Percentiles rank a stretch among this genome's conserved stretches.
Evolutionary conservation across 2,797 vertebrate genomes (phyloP).

Genomic region (Morelia viridis): DNA sequence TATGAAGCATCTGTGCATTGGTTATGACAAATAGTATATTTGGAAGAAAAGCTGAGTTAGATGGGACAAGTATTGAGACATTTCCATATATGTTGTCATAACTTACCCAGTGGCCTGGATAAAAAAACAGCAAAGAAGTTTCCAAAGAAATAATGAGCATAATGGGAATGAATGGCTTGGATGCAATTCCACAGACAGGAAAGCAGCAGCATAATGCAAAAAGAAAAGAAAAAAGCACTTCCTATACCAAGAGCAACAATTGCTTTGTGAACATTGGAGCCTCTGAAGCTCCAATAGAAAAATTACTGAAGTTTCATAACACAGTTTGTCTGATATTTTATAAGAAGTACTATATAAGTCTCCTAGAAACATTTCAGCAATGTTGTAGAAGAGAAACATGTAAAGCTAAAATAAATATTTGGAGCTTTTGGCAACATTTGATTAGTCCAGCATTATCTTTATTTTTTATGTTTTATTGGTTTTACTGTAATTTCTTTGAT

Average conservation of each 20-base stretch:
- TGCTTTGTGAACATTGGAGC: neutral
- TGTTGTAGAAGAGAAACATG: neutral
- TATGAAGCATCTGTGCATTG: neutral
- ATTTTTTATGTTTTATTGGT: neutral
- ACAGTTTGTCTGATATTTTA: neutral
- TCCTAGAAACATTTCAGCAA: neutral
- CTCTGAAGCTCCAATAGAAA: neutral
- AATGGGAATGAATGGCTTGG: neutral
- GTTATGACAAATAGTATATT: neutral
- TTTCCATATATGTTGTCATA: neutral
- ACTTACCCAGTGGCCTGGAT: neutral
- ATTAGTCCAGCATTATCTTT: slow-evolving; percentile 12
- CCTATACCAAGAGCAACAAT: neutral
- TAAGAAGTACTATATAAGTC: neutral
- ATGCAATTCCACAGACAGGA: neutral
- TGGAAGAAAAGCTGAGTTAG: neutral
- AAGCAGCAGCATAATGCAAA: neutral
- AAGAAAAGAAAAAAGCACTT: neutral
- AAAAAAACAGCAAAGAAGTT: neutral
- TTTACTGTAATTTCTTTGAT: neutral
- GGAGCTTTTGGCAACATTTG: slow-evolving; percentile 43
- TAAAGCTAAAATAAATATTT: slow-evolving; percentile 37
- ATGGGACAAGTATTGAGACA: neutral
- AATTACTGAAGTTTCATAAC: neutral
- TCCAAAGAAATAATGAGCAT: neutral